A percentile compares a stretch with the other conserved stretches of the same genome.
phyloP scores from a whole-genome alignment of 2,113 vertebrate genomes.

The Tetrax tetrax region DNA sequence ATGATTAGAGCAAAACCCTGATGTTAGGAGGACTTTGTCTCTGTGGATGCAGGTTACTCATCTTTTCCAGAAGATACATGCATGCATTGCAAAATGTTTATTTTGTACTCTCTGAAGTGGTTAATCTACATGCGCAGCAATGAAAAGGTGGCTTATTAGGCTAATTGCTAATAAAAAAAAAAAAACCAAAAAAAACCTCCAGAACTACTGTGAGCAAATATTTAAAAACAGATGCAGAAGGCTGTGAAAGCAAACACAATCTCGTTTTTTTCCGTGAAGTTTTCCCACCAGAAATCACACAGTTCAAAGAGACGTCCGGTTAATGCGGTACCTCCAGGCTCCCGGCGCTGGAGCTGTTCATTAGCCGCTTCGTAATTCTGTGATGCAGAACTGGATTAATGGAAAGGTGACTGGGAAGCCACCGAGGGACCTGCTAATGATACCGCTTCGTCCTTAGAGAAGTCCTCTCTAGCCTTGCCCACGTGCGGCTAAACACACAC shows the following conservation, averaged over 20 bases:
- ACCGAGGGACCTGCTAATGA: constrained; percentile 67
- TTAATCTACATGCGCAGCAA: constrained; percentile 61
- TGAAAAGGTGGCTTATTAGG: constrained; percentile 72
- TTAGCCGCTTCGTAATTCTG: constrained; percentile 58
- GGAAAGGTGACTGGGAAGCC: constrained; percentile 69
- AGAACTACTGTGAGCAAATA: constrained; percentile 60
- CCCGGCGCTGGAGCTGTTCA: constrained; percentile 56
- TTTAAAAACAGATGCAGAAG: constrained; percentile 62
- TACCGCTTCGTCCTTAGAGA: constrained; percentile 50
- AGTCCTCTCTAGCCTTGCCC: constrained; percentile 59
- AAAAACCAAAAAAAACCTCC: background rate
- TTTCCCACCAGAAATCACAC: constrained; percentile 68
- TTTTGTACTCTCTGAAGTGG: constrained; percentile 72
- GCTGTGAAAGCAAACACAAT: constrained; percentile 61
- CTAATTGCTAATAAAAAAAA: constrained; percentile 66
- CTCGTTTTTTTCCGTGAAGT: constrained; percentile 30
- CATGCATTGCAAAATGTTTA: constrained; percentile 53
- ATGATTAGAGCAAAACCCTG: constrained; percentile 48
- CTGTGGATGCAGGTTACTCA: constrained; percentile 51
- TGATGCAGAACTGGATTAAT: constrained; percentile 70
- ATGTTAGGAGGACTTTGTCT: constrained; percentile 46
- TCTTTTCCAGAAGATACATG: constrained; percentile 47
- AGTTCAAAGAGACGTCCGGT: constrained; percentile 70
- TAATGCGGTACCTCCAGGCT: constrained; percentile 67
- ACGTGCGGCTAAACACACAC: constrained; percentile 32